Evolutionary conservation across 2,797 vertebrate genomes (phyloP).

Genomic region (Anomalospiza imberbis): DNA sequence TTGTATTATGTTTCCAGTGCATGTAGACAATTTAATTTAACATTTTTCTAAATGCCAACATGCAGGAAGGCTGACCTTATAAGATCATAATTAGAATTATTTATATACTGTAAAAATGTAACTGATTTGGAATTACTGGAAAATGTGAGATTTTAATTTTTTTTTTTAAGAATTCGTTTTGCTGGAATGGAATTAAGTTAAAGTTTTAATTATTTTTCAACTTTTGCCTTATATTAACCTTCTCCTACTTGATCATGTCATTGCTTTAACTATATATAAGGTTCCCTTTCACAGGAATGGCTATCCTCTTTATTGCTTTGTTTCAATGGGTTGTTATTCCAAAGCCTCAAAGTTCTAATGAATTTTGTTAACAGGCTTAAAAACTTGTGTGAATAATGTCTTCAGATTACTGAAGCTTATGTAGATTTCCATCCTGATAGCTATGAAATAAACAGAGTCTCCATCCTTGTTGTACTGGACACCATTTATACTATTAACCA

Average conservation of each 20-base stretch:
- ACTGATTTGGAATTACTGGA: slow-evolving; percentile 71
- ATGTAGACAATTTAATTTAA: slow-evolving; percentile 76
- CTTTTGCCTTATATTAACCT: slow-evolving; percentile 39
- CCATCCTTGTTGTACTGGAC: background rate
- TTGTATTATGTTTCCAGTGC: slow-evolving; percentile 70
- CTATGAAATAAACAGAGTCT: slow-evolving; percentile 1
- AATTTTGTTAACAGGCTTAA: slow-evolving; percentile 5
- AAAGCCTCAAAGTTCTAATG: slow-evolving; percentile 15
- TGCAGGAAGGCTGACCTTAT: slow-evolving; percentile 70
- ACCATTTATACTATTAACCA: background rate
- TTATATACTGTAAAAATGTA: slow-evolving; percentile 73
- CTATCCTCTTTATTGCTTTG: background rate
- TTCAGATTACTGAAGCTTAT: background rate
- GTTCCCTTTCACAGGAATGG: background rate
- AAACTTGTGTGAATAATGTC: background rate
- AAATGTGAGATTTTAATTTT: slow-evolving; percentile 33
- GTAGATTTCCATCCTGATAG: background rate
- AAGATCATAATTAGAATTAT: slow-evolving; percentile 74
- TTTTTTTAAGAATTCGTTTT: slow-evolving; percentile 51
- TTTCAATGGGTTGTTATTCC: background rate
- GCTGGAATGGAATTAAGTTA: slow-evolving; percentile 62
- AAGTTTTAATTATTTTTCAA: slow-evolving; percentile 67
- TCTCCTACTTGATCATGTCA: background rate
- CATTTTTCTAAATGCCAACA: slow-evolving; percentile 70
- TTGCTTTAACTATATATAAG: slow-evolving; percentile 4